Base-by-base conservation (phyloP, 2,888 invertebrate genomes). In the Apotomis capreana region DNA sequence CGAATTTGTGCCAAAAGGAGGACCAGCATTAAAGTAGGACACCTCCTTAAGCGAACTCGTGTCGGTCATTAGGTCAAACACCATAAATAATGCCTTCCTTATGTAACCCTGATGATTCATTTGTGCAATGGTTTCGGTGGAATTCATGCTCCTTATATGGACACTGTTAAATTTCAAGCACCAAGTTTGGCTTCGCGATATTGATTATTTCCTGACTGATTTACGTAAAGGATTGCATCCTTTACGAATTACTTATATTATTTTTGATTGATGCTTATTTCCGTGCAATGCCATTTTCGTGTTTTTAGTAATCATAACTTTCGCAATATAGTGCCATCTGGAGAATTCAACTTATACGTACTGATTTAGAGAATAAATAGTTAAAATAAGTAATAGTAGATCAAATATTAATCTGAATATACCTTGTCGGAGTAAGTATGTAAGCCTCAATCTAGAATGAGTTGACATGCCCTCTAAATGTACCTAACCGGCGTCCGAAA, bases 401-500 rank as follows among this genome's bases (percentile, higher is more conserved):
- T 2, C 26, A 26, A 26, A 26, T 2, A 26, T 26, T 26, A 1
- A 26, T 26, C 26, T 26, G 26, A 26, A 26, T 26, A 26, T 2
- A 26, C 26, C 26, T 26, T 26, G 26, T 26, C 26, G 26, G 26
- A 26, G 26, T 26, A 26, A 26, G 26, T 26, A 26, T 26, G 2
- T 26, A 26, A 26, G 26, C 2, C 26, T 26, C 26, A 26, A 26
- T 26, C 26, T 26, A 26, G 26, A 26, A 26, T 26, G 26, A 26
- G 26, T 26, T 26, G 26, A 26, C 26, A 26, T 26, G 26, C 26
- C 26, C 26, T 26, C 26, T 26, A 26, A 26, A 0, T 26, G 2
- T 26, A 26, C 26, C 26, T 26, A 26, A 26, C 26, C 26, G 26
- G 26, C 26, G 26, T 26, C 26, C 26, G 79, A 81, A 82, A 84